Evolutionary conservation across 2,888 invertebrate species (phyloP).

Genomic region (Lordiphosa andalusiaca): DNA sequence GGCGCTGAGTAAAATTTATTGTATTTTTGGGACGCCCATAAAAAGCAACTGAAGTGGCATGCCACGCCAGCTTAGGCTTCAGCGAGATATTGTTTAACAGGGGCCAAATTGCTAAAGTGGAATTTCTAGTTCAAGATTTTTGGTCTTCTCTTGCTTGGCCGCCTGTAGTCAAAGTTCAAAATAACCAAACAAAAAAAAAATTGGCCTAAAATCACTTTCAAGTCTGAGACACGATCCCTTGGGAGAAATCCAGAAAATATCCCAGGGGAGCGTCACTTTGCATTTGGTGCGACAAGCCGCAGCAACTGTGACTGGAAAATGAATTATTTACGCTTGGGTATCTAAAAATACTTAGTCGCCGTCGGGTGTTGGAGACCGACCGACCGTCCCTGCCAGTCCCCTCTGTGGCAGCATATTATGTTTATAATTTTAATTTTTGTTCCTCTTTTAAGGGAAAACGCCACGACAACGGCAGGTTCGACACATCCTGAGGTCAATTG

Average conservation of each 20-base stretch:
- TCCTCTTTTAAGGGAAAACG: slow-evolving; percentile 26
- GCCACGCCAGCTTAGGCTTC: slow-evolving; percentile 52
- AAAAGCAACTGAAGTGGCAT: slow-evolving; percentile 64
- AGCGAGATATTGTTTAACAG: slow-evolving; percentile 21
- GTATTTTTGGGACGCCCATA: slow-evolving; percentile 63
- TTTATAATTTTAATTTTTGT: slow-evolving; percentile 21
- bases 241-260: slow-evolving; percentile 12
- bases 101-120: slow-evolving; percentile 49
- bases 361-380: slow-evolving; percentile 19
- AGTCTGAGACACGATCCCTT: slow-evolving; percentile 26
- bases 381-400: slow-evolving; percentile 5
- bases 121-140: slow-evolving; percentile 56
- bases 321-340: slow-evolving; percentile 70
- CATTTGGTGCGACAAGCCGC: slow-evolving; percentile 61
- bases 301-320: slow-evolving; percentile 75
- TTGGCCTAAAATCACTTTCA: slow-evolving; percentile 21
- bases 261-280: slow-evolving; percentile 36
- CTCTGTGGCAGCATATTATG: slow-evolving; percentile 26
- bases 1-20: slow-evolving; percentile 72
- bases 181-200: slow-evolving; percentile 11
- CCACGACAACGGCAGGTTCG: slow-evolving; percentile 42
- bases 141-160: slow-evolving; percentile 33
- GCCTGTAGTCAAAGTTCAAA: slow-evolving; percentile 58
- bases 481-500: slow-evolving; percentile 65
- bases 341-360: slow-evolving; percentile 60